These are phyloP conservation scores for Opisthocomus hoazin DNA, from an alignment of 2,113 vertebrate genomes.

Conservation along the genomic window DNA sequence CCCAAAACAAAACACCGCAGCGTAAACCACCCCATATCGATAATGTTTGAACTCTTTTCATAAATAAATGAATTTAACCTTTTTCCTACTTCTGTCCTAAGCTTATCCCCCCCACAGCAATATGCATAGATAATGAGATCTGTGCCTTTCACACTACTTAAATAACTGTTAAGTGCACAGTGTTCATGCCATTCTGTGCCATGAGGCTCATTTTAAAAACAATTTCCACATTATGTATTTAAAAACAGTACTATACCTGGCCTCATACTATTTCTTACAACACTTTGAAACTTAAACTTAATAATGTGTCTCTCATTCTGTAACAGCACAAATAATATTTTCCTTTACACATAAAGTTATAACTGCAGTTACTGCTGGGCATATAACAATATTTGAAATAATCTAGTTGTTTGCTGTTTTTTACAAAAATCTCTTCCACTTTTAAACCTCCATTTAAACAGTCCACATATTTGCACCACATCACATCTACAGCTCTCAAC, in stretches of 20 bases:
- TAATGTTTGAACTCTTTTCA: slow-evolving; percentile 75
- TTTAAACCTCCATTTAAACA: neutral
- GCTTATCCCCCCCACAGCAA: neutral
- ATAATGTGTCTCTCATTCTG: neutral
- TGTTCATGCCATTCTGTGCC: neutral
- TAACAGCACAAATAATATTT: neutral
- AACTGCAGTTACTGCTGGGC: neutral
- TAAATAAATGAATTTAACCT: slow-evolving; percentile 71
- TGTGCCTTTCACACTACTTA: neutral
- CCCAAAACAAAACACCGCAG: slow-evolving; percentile 52
- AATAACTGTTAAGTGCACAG: slow-evolving; percentile 29
- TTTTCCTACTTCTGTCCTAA: slow-evolving; percentile 52
- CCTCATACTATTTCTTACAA: neutral
- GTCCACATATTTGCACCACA: neutral
- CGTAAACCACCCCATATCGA: slow-evolving; percentile 79
- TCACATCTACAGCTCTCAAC: neutral
- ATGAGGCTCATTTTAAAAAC: neutral
- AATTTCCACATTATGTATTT: neutral
- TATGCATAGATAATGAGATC: slow-evolving; percentile 27
- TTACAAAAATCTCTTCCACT: neutral
- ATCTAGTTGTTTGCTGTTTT: neutral
- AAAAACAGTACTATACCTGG: neutral
- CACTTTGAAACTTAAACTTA: neutral
- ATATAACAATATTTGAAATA: neutral
- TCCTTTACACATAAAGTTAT: neutral